Evolutionary conservation across 1,140 invertebrate genomes (phyloP).

Genomic region (Halyomorpha halys): DNA sequence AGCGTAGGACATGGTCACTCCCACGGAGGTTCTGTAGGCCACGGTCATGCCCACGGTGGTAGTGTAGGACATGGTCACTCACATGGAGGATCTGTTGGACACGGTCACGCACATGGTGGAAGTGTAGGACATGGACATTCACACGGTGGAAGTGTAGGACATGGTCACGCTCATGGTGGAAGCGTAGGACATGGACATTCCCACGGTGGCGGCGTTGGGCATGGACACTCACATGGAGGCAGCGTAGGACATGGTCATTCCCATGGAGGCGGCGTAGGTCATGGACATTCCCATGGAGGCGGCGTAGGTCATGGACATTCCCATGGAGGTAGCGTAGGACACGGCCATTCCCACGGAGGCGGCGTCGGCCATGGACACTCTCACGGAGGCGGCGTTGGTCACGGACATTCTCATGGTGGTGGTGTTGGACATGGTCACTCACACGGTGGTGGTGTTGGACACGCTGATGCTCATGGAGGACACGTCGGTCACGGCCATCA

Average conservation of each 20-base stretch:
- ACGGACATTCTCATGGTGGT: not conserved
- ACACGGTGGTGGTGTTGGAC: not conserved
- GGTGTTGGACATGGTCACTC: not conserved
- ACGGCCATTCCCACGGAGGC: not conserved
- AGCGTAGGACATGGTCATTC: not conserved
- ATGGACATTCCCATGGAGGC: slow-evolving; percentile 1
- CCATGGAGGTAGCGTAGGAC: not conserved
- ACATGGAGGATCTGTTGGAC: slow-evolving; percentile 15
- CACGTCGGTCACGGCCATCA: not conserved
- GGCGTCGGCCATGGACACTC: not conserved
- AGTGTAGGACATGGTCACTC: slow-evolving; percentile 24
- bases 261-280: not conserved
- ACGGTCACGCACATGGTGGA: slow-evolving; percentile 22
- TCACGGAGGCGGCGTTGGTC: not conserved
- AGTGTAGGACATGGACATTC: slow-evolving; percentile 23
- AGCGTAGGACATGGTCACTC: slow-evolving; percentile 26
- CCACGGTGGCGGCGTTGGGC: slow-evolving; percentile 15
- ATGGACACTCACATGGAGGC: slow-evolving; percentile 9
- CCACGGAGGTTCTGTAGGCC: slow-evolving; percentile 24
- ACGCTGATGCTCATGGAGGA: not conserved
- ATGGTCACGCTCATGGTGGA: slow-evolving; percentile 22
- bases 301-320: not conserved
- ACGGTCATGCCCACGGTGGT: slow-evolving; percentile 25
- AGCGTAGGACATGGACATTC: slow-evolving; percentile 24
- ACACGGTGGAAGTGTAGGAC: slow-evolving; percentile 24